Percentiles rank a stretch among this genome's conserved stretches.
Evolutionary conservation across 2,113 vertebrate genomes (phyloP).

Genomic region (Bucco capensis): DNA sequence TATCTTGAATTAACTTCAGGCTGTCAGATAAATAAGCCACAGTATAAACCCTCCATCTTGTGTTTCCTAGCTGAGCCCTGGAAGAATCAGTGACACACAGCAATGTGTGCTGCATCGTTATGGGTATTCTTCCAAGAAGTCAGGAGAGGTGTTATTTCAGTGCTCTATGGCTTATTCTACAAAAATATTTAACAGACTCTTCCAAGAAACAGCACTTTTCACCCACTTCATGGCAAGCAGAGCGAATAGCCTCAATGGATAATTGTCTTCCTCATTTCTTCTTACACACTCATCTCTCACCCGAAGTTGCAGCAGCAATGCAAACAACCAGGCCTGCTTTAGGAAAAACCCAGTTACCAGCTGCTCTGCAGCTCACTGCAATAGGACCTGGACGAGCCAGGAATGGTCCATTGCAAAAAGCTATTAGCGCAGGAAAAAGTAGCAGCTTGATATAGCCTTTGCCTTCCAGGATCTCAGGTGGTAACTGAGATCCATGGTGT

Average conservation of each 20-base stretch:
- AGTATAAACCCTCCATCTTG: not conserved
- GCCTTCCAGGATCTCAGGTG: not conserved
- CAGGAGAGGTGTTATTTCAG: not conserved
- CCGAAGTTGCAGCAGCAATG: not conserved
- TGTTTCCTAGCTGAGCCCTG: not conserved
- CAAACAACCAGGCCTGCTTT: not conserved
- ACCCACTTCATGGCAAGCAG: not conserved
- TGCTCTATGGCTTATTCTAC: not conserved
- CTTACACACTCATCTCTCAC: not conserved
- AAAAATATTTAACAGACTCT: not conserved
- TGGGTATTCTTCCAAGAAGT: not conserved
- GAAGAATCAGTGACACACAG: not conserved
- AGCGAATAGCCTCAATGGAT: not conserved
- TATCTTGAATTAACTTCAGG: not conserved
- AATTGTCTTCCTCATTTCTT: not conserved
- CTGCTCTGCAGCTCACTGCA: not conserved
- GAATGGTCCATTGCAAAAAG: not conserved
- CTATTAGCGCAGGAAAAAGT: not conserved
- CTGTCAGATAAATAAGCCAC: not conserved
- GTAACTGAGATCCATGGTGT: fast-evolving
- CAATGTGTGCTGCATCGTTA: not conserved
- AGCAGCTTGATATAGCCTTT: not conserved
- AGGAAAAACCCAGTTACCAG: not conserved
- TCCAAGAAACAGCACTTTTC: not conserved
- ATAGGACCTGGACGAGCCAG: not conserved